phyloP scores from a whole-genome alignment of 2,888 invertebrate genomes.

The Microdon myrmicae region DNA sequence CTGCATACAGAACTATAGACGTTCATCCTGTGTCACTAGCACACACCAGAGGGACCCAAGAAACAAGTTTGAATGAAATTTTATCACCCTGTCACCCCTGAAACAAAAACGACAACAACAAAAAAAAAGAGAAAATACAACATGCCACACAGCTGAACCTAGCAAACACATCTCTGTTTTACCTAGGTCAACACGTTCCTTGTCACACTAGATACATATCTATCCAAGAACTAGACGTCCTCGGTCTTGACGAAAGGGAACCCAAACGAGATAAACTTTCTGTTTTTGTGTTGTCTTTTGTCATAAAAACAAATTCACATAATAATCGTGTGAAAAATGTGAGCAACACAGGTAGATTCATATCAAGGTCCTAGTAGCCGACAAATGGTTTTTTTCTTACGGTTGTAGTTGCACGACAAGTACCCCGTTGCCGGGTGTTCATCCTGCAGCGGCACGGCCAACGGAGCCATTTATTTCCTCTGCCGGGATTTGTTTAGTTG shows the following conservation, averaged over 20 bases:
- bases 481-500: slow-evolving; percentile 27
- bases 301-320: slow-evolving; percentile 44
- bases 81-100: too few relatives aligned
- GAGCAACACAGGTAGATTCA: slow-evolving; percentile 40
- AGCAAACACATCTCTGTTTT: too few relatives aligned
- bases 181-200: too few relatives aligned
- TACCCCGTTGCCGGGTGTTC: slow-evolving; percentile 9
- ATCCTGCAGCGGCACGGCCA: slow-evolving; percentile 27
- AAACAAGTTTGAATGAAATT: too few relatives aligned
- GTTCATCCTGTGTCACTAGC: too few relatives aligned
- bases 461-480: slow-evolving; percentile 33
- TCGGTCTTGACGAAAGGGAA: slow-evolving; percentile 8
- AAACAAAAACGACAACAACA: too few relatives aligned
- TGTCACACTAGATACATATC: too few relatives aligned
- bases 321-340: slow-evolving; percentile 49
- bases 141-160: too few relatives aligned
- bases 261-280: slow-evolving; percentile 47
- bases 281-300: slow-evolving; percentile 11
- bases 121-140: too few relatives aligned
- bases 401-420: slow-evolving; percentile 14
- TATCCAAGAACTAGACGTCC: too few relatives aligned
- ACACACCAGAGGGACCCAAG: too few relatives aligned
- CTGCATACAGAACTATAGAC: too few relatives aligned
- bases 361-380: slow-evolving; percentile 14
- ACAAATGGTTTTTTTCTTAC: slow-evolving; percentile 7